phyloP scores from a whole-genome alignment of 2,113 vertebrate genomes.

The Siniperca knerii region DNA sequence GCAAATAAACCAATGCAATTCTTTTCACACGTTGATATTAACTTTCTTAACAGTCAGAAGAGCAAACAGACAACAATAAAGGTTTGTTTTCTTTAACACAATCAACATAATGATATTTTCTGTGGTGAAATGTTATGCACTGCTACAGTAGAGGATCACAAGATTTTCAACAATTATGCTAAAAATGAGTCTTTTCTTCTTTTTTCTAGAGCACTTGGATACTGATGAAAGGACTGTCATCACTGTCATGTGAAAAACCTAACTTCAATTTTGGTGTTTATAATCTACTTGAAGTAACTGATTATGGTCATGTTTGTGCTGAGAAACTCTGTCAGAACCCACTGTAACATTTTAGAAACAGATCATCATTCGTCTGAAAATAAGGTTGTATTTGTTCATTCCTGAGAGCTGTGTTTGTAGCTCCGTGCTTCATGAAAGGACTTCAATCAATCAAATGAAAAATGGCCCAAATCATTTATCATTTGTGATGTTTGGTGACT shows the following conservation, averaged over 20 bases:
- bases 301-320: slow-evolving; percentile 65
- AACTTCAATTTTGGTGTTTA: slow-evolving; percentile 69
- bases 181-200: background rate
- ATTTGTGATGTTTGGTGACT: slow-evolving; percentile 22
- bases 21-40: slow-evolving; percentile 23
- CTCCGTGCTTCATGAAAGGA: background rate
- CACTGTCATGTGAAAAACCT: slow-evolving; percentile 67
- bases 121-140: background rate
- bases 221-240: slow-evolving; percentile 53
- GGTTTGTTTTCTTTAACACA: slow-evolving; percentile 59
- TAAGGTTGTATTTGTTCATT: slow-evolving; percentile 20
- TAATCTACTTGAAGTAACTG: slow-evolving; percentile 75
- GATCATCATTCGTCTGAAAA: slow-evolving; percentile 36
- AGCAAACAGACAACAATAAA: slow-evolving; percentile 81
- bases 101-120: background rate
- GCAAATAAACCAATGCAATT: background rate
- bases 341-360: slow-evolving; percentile 65
- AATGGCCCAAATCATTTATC: slow-evolving; percentile 19
- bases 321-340: slow-evolving; percentile 61
- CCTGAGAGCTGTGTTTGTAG: slow-evolving; percentile 29
- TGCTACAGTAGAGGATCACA: slow-evolving; percentile 1
- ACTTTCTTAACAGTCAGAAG: slow-evolving; percentile 76
- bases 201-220: slow-evolving; percentile 64
- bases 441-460: slow-evolving; percentile 20
- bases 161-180: slow-evolving; percentile 1